Conservation (phyloP, 2,113 vertebrate species). For the Phoenicopterus ruber region DNA sequence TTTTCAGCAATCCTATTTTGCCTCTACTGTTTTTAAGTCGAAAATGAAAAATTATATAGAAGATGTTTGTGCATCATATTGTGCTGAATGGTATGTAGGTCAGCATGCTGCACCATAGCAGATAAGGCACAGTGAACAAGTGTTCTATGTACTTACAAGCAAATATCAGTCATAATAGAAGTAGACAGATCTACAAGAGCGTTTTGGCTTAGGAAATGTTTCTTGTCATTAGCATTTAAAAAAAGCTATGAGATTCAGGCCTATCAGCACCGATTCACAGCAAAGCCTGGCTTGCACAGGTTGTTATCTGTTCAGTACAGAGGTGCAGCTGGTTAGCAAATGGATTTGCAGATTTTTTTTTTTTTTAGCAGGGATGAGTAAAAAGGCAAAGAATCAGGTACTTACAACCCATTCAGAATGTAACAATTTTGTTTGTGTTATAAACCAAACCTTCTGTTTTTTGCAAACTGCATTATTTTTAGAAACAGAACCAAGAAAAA, state of each 20-base stretch:
- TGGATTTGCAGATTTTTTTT: conserved; percentile 98
- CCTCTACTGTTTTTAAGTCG: conserved; percentile 97
- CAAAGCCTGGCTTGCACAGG: conserved; percentile 96
- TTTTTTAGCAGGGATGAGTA: conserved; percentile 97
- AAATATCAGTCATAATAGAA: conserved; percentile 99
- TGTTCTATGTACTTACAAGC: conserved; percentile 99
- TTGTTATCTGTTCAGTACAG: conserved; percentile 99
- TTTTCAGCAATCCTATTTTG: conserved; percentile 97
- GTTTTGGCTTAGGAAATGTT: conserved; percentile 96
- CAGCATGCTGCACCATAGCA: conserved; percentile 97
- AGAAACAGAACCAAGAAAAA: conserved; percentile 79
- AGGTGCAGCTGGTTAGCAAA: conserved; percentile 99
- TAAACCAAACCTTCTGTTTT: conserved; percentile 91
- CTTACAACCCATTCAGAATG: conserved; percentile 94
- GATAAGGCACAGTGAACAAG: conserved; percentile 99
- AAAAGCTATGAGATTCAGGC: conserved; percentile 99
- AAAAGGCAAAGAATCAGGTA: conserved; percentile 98
- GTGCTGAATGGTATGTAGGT: conserved; percentile 99
- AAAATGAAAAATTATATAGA: conserved; percentile 96
- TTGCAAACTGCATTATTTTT: conserved; percentile 90
- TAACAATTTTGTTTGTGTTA: conserved; percentile 89
- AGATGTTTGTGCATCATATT: conserved; percentile 97
- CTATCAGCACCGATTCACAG: conserved; percentile 98
- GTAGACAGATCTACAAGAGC: conserved; percentile 99
- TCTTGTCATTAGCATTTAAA: conserved; percentile 99